Percentiles rank a stretch among this genome's conserved stretches.
Evolutionary conservation across 2,797 vertebrate genomes (phyloP).

Genomic region (Lagorchestes hirsutus): DNA sequence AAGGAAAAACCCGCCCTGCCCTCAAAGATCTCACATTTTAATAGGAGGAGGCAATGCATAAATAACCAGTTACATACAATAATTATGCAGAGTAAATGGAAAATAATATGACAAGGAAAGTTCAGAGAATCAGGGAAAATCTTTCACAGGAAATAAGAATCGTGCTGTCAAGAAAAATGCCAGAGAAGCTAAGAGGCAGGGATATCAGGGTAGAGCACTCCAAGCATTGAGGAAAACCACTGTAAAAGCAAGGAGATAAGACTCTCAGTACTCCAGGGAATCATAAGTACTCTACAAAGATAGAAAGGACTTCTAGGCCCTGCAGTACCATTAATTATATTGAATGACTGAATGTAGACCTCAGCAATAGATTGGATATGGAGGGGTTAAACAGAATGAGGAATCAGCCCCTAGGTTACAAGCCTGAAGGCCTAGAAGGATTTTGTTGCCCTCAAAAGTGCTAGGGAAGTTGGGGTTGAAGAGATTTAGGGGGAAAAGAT

Average conservation of each 20-base stretch:
- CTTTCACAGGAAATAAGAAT: background rate
- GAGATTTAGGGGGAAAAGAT: background rate
- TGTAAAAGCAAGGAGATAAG: background rate
- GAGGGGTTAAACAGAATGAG: background rate
- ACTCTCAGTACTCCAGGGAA: background rate
- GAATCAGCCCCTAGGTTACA: background rate
- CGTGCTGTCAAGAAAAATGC: background rate
- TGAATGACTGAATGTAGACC: background rate
- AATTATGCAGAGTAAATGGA: background rate
- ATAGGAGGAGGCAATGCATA: background rate
- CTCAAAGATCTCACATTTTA: background rate
- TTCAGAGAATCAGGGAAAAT: background rate
- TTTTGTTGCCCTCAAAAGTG: too few relatives aligned
- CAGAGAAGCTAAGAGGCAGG: background rate
- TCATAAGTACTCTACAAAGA: background rate
- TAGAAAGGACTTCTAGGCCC: background rate
- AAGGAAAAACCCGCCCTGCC: background rate
- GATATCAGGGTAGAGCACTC: too few relatives aligned
- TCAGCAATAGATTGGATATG: background rate
- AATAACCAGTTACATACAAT: background rate
- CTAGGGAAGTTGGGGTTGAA: background rate
- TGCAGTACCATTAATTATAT: background rate
- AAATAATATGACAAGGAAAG: background rate
- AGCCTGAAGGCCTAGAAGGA: background rate
- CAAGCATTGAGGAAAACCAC: background rate